A percentile compares a stretch with the other conserved stretches of the same genome.
These are phyloP conservation scores for Celastrina argiolus DNA, from an alignment of 2,888 invertebrate genomes.

Conservation along the genomic window DNA sequence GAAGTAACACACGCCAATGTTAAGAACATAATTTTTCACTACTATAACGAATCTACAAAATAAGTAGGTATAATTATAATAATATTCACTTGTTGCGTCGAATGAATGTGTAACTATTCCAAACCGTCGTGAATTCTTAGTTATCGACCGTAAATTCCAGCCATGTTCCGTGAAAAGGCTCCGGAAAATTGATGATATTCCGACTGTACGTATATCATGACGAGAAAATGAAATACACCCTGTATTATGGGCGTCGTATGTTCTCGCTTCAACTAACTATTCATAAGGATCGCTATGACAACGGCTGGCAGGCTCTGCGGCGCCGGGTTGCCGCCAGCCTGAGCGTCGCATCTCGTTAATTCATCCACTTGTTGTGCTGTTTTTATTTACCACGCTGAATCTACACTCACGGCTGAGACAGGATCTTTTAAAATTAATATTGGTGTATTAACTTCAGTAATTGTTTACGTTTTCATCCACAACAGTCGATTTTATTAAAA, in stretches of 20 bases:
- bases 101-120: not conserved
- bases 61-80: not conserved
- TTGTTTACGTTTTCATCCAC: no score
- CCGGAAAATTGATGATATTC: not conserved
- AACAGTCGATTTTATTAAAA: no score
- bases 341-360: slow-evolving; percentile 28
- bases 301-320: slow-evolving; percentile 34
- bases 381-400: slow-evolving; percentile 13
- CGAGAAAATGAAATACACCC: slow-evolving; percentile 16
- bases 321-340: slow-evolving; percentile 30
- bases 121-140: not conserved
- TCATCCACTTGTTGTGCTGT: slow-evolving; percentile 26
- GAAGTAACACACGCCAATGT: no score
- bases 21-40: no score
- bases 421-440: no score
- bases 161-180: not conserved
- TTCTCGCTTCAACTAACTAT: slow-evolving; percentile 26
- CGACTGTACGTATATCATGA: not conserved
- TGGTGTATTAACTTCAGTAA: no score
- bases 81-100: not conserved
- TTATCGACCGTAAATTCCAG: not conserved
- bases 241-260: slow-evolving; percentile 19
- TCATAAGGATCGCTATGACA: slow-evolving; percentile 36
- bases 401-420: not conserved
- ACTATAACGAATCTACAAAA: not conserved